phyloP scores from a whole-genome alignment of 2,113 vertebrate genomes.

The Nicator chloris region DNA sequence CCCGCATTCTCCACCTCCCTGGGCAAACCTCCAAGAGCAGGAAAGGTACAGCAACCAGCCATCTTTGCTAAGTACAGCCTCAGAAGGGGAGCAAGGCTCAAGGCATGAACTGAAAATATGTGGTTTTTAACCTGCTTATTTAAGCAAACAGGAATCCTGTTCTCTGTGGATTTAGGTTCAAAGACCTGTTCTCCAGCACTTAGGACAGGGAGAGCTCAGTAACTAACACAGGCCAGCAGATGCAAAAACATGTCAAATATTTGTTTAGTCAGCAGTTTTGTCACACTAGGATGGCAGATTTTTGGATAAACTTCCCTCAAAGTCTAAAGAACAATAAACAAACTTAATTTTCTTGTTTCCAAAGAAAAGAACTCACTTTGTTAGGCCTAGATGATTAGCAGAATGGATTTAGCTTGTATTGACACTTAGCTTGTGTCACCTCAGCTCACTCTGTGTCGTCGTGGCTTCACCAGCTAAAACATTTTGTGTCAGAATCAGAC shows the following conservation, averaged over 20 bases:
- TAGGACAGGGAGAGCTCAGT: background rate
- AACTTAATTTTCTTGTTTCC: background rate
- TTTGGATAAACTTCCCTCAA: background rate
- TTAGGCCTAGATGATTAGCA: background rate
- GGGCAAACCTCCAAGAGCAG: background rate
- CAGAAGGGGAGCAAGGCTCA: background rate
- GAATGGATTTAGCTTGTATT: background rate
- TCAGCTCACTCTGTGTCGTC: background rate
- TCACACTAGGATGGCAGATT: background rate
- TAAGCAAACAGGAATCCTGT: background rate
- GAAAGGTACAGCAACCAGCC: background rate
- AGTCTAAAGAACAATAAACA: background rate
- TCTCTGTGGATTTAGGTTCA: background rate
- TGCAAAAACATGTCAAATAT: background rate
- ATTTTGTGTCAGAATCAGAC: background rate
- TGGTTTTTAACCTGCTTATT: background rate
- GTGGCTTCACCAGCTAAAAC: background rate
- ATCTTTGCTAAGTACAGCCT: background rate
- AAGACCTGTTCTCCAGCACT: background rate
- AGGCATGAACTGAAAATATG: background rate
- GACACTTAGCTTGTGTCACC: background rate
- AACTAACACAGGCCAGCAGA: background rate
- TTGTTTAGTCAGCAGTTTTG: background rate
- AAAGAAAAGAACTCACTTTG: background rate
- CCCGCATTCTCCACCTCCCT: background rate